Percentiles rank a stretch among this genome's conserved stretches.
phyloP scores from a whole-genome alignment of 2,888 invertebrate genomes.

The Kuschelorhynchus macadamiae region DNA sequence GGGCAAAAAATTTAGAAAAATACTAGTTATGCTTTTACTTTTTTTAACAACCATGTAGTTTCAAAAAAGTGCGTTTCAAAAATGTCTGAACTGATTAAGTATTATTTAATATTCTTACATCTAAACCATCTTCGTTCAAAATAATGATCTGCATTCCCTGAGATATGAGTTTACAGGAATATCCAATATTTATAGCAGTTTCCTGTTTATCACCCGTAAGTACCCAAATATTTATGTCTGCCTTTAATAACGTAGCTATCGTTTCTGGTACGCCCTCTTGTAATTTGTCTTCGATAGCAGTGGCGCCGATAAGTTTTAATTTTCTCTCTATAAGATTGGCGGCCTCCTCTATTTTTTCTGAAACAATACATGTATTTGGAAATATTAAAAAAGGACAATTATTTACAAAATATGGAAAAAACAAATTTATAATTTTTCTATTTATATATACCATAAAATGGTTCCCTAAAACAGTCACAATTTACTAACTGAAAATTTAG shows the following conservation, averaged over 20 bases:
- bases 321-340: conserved; percentile 94
- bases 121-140: conserved; percentile 91
- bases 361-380: too few relatives aligned
- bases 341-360: conserved; percentile 87
- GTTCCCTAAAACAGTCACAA: too few relatives aligned
- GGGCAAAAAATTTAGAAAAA: too few relatives aligned
- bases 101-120: conserved; percentile 88
- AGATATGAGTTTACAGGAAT: conserved; percentile 90
- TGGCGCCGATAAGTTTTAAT: conserved; percentile 90
- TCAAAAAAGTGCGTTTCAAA: too few relatives aligned
- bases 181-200: conserved; percentile 99
- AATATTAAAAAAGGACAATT: too few relatives aligned
- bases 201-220: conserved; percentile 99
- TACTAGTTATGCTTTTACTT: too few relatives aligned
- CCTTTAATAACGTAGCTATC: conserved; percentile 91
- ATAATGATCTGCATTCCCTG: conserved; percentile 84
- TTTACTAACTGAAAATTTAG: too few relatives aligned
- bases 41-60: too few relatives aligned
- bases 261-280: conserved; percentile 93
- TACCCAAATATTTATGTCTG: conserved; percentile 97
- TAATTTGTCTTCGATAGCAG: conserved; percentile 98
- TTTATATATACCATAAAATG: too few relatives aligned
- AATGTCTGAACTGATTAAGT: too few relatives aligned
- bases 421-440: too few relatives aligned
- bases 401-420: too few relatives aligned